These are phyloP conservation scores for Apteryx owenii DNA, from an alignment of 2,113 vertebrate genomes.

Conservation along the genomic window DNA sequence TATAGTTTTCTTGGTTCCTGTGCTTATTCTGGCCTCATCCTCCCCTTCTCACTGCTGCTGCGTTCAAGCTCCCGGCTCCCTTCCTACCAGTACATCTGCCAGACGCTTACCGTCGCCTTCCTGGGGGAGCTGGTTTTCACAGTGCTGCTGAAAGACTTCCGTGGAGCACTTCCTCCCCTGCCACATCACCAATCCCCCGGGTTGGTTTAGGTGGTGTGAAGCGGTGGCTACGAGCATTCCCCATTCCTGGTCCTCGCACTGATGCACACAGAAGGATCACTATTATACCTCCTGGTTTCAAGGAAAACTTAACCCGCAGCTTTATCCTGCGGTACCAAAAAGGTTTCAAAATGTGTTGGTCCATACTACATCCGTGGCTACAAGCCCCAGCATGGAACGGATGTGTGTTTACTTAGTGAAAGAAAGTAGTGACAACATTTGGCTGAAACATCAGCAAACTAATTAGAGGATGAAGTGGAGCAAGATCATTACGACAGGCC, in stretches of 20 bases:
- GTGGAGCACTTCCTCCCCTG: neutral
- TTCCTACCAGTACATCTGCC: constrained; percentile 1
- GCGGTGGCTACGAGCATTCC: neutral
- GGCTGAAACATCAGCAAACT: neutral
- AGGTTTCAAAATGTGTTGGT: neutral
- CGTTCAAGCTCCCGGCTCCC: neutral
- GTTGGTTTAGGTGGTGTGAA: neutral
- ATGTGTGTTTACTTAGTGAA: neutral
- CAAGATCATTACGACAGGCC: neutral
- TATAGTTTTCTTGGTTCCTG: constrained; percentile 16
- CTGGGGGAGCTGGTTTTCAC: neutral
- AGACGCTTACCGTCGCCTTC: neutral
- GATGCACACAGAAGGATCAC: neutral
- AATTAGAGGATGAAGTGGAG: neutral
- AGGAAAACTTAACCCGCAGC: neutral
- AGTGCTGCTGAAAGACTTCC: neutral
- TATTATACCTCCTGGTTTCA: neutral
- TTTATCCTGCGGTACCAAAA: neutral
- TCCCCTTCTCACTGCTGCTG: neutral
- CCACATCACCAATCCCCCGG: neutral
- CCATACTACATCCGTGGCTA: neutral
- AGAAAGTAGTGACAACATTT: neutral
- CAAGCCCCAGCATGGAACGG: neutral
- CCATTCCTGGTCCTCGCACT: neutral
- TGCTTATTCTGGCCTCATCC: constrained; percentile 48